phyloP scores from a whole-genome alignment of 2,113 vertebrate genomes.

The Vicugna pacos region DNA sequence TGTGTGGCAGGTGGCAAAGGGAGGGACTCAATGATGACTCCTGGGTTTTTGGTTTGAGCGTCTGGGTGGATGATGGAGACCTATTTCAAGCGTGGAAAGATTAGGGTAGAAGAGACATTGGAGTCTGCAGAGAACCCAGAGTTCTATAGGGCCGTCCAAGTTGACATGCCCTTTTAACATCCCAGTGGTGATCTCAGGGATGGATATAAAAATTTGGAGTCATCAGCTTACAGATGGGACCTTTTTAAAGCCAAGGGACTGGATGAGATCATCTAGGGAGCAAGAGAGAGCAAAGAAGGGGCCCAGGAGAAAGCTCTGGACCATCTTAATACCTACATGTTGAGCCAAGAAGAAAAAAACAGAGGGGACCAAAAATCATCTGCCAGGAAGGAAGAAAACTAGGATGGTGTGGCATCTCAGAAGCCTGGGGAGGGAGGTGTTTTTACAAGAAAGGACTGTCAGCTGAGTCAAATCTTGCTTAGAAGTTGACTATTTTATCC shows the following conservation, averaged over 20 bases:
- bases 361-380: not conserved
- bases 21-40: not conserved
- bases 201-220: not conserved
- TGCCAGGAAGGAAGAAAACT: not conserved
- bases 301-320: not conserved
- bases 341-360: not conserved
- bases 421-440: not conserved
- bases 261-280: not conserved
- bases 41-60: not conserved
- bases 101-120: not conserved
- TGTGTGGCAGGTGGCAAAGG: not conserved
- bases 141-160: not conserved
- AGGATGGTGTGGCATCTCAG: not conserved
- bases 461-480: not conserved
- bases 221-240: not conserved
- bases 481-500: not conserved
- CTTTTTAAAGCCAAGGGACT: not conserved
- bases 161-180: not conserved
- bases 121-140: not conserved
- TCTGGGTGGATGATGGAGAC: not conserved
- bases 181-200: not conserved
- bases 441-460: not conserved
- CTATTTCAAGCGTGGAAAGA: not conserved
- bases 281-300: not conserved
- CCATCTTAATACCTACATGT: not conserved